Evolutionary conservation across 2,113 vertebrate species (phyloP).

Genomic region (Opisthocomus hoazin): DNA sequence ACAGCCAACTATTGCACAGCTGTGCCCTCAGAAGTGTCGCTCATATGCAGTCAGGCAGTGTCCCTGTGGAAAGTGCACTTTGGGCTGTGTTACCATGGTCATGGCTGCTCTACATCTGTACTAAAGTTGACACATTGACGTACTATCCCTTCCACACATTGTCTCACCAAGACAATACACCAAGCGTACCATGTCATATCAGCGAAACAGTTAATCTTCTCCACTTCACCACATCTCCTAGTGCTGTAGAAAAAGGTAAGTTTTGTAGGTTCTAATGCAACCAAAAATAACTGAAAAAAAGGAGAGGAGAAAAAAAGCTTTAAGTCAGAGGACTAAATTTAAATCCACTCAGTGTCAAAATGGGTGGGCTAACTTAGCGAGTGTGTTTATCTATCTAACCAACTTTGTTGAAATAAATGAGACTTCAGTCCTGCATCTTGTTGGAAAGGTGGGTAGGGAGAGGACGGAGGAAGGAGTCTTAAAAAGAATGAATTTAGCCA

Average conservation of each 20-base stretch:
- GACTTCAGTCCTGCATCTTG: background rate
- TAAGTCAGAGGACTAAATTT: background rate
- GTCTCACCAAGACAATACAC: background rate
- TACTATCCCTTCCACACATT: background rate
- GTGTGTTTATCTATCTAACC: background rate
- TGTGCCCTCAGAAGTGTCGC: background rate
- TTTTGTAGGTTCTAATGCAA: background rate
- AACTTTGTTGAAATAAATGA: background rate
- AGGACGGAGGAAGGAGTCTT: background rate
- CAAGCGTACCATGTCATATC: too few relatives aligned
- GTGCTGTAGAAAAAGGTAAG: background rate
- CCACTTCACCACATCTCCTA: background rate
- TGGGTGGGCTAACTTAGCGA: fast-evolving
- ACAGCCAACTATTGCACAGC: background rate
- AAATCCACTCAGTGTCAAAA: background rate
- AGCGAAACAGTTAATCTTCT: background rate
- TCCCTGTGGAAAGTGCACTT: background rate
- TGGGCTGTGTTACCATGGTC: fast-evolving
- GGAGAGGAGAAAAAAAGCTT: background rate
- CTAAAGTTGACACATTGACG: background rate
- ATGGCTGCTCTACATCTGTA: too few relatives aligned
- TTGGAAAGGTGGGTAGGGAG: background rate
- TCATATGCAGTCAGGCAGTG: fast-evolving
- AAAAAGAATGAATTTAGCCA: background rate
- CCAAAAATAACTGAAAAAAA: background rate